Conservation (phyloP, 2,797 vertebrate genomes). For the Cyclura pinguis region DNA sequence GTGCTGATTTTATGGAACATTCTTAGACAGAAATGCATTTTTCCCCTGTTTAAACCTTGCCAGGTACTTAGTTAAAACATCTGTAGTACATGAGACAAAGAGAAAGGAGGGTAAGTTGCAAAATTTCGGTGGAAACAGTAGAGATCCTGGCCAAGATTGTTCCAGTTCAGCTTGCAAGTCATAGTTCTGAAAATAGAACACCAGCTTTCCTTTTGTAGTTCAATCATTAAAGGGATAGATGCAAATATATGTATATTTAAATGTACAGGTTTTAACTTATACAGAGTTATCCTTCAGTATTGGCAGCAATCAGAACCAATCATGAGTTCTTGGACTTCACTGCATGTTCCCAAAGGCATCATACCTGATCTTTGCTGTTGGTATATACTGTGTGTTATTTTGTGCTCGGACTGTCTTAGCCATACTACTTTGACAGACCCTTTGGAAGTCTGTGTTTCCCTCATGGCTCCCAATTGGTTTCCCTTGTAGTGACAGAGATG, state of each 20-base stretch:
- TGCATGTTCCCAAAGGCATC: background rate
- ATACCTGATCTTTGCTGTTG: background rate
- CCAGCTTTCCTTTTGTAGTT: background rate
- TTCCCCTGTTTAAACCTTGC: constrained; percentile 3
- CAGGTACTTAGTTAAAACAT: constrained; percentile 4
- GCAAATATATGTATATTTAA: background rate
- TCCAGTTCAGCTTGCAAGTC: constrained; percentile 23
- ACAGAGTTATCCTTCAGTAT: background rate
- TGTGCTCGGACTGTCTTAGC: constrained; percentile 13
- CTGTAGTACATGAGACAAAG: background rate
- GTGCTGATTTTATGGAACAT: constrained; percentile 7
- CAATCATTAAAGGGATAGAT: background rate
- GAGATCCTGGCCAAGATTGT: background rate
- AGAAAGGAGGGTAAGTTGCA: background rate
- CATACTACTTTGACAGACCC: background rate
- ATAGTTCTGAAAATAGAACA: background rate
- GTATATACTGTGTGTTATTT: background rate
- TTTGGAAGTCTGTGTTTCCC: background rate
- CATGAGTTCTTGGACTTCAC: background rate
- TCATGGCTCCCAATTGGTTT: constrained; percentile 52
- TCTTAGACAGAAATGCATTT: constrained; percentile 21
- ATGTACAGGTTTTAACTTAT: background rate
- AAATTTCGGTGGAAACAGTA: background rate
- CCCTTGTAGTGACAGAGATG: constrained; percentile 94
- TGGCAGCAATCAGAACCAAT: background rate